These are phyloP conservation scores for Leucoptera coffeella DNA, from an alignment of 2,888 invertebrate genomes.

Conservation along the genomic window DNA sequence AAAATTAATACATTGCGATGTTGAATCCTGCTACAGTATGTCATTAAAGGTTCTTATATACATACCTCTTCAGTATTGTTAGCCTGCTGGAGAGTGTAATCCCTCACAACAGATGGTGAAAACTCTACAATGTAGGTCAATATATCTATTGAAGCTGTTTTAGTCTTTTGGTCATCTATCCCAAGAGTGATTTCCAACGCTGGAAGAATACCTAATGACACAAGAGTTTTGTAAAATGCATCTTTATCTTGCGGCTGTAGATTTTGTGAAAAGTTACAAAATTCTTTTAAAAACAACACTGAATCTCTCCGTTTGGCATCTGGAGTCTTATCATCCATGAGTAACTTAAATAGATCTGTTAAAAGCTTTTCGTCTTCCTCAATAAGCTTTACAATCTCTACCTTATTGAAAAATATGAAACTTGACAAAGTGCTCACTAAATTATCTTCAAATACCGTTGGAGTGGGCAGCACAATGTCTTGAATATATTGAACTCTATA, in stretches of 20 bases:
- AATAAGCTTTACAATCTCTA: conserved; percentile 96
- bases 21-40: too few relatives aligned
- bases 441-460: conserved; percentile 99
- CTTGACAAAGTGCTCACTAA: conserved; percentile 95
- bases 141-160: conserved; percentile 96
- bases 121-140: conserved; percentile 97
- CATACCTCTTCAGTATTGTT: conserved; percentile 80
- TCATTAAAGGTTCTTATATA: conserved; percentile 20
- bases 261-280: conserved; percentile 98
- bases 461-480: conserved; percentile 97
- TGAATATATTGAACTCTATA: conserved; percentile 99
- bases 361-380: conserved; percentile 97
- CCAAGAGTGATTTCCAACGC: conserved; percentile 87
- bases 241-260: conserved; percentile 96
- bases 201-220: conserved; percentile 80
- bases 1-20: too few relatives aligned
- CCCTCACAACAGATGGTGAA: conserved; percentile 94
- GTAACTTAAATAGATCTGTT: conserved; percentile 86
- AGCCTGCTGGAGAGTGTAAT: conserved; percentile 92
- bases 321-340: conserved; percentile 83
- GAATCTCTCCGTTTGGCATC: conserved; percentile 85
- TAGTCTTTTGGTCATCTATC: conserved; percentile 89
- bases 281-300: conserved; percentile 96
- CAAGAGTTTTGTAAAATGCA: conserved; percentile 92
- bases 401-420: conserved; percentile 99